Conservation (phyloP, 1,140 invertebrate species). For the Lineus longissimus region DNA sequence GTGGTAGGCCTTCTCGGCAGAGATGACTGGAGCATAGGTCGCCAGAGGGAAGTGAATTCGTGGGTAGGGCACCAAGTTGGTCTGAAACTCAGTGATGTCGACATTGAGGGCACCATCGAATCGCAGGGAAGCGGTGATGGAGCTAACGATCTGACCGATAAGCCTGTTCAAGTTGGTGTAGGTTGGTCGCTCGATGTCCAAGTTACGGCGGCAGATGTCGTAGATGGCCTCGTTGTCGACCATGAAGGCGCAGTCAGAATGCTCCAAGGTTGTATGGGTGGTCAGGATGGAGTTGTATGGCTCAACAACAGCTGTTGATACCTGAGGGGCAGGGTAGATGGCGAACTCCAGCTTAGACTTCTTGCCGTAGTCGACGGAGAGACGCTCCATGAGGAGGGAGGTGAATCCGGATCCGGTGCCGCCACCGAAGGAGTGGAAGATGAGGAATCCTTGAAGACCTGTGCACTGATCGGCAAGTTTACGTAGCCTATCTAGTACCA, state of each 20-base stretch:
- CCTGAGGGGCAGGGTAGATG: slow-evolving; percentile 84
- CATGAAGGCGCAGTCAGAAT: slow-evolving; percentile 60
- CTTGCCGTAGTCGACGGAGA: slow-evolving; percentile 86
- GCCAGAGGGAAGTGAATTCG: slow-evolving; percentile 33
- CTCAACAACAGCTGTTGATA: slow-evolving; percentile 56
- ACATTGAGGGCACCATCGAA: slow-evolving; percentile 78
- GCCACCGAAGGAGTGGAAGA: too few relatives aligned
- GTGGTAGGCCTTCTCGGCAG: slow-evolving; percentile 37
- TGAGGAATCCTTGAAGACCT: slow-evolving; percentile 20
- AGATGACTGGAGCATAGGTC: slow-evolving; percentile 30
- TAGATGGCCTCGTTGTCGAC: slow-evolving; percentile 86
- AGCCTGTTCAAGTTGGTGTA: slow-evolving; percentile 76
- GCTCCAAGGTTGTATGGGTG: slow-evolving; percentile 55
- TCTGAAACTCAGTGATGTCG: slow-evolving; percentile 78
- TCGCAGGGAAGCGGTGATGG: slow-evolving; percentile 60
- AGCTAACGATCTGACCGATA: slow-evolving; percentile 64
- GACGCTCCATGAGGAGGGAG: slow-evolving; percentile 77
- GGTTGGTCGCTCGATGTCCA: slow-evolving; percentile 68
- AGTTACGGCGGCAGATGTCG: slow-evolving; percentile 73
- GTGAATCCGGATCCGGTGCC: too few relatives aligned
- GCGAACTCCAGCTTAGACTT: slow-evolving; percentile 86
- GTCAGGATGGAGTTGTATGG: slow-evolving; percentile 54
- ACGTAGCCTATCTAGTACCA: slow-evolving; percentile 1
- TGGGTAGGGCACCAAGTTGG: slow-evolving; percentile 35
- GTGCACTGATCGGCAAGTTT: too few relatives aligned